Evolutionary conservation across 2,113 vertebrate genomes (phyloP).

Genomic region (Symphodus melops): DNA sequence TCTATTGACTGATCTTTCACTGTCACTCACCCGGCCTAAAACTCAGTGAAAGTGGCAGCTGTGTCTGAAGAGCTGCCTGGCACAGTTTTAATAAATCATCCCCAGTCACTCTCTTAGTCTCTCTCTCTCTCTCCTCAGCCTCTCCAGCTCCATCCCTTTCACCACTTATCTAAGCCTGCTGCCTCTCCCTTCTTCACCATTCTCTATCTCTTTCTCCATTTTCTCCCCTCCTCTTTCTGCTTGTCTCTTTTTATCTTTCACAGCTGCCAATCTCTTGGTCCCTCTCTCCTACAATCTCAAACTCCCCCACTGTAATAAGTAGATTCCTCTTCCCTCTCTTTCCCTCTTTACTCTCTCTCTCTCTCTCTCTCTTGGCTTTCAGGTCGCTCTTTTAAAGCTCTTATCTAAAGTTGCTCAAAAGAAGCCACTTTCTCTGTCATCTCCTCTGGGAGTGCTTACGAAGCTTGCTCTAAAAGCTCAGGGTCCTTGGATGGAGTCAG

Average conservation of each 20-base stretch:
- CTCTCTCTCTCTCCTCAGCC: constrained; percentile 5
- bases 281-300: constrained; percentile 44
- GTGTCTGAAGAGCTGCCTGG: constrained; percentile 46
- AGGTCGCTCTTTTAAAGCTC: constrained; percentile 46
- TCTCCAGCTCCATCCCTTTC: constrained; percentile 41
- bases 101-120: constrained; percentile 32
- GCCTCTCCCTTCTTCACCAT: constrained; percentile 35
- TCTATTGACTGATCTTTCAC: constrained; percentile 44
- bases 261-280: constrained; percentile 54
- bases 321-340: constrained; percentile 24
- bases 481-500: constrained; percentile 43
- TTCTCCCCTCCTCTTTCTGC: constrained; percentile 31
- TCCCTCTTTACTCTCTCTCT: constrained; percentile 3
- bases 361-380: constrained; percentile 20
- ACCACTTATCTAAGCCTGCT: constrained; percentile 47
- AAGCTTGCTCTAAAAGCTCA: constrained; percentile 34
- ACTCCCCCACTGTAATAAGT: constrained; percentile 28
- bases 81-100: constrained; percentile 67
- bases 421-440: constrained; percentile 29
- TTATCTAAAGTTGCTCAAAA: constrained; percentile 54
- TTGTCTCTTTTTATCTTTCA: constrained; percentile 55
- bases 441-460: constrained; percentile 29
- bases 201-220: constrained; percentile 44
- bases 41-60: constrained; percentile 65
- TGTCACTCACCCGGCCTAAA: constrained; percentile 44